Conservation (phyloP, 2,113 vertebrate species). For the Rhinolophus sinicus region DNA sequence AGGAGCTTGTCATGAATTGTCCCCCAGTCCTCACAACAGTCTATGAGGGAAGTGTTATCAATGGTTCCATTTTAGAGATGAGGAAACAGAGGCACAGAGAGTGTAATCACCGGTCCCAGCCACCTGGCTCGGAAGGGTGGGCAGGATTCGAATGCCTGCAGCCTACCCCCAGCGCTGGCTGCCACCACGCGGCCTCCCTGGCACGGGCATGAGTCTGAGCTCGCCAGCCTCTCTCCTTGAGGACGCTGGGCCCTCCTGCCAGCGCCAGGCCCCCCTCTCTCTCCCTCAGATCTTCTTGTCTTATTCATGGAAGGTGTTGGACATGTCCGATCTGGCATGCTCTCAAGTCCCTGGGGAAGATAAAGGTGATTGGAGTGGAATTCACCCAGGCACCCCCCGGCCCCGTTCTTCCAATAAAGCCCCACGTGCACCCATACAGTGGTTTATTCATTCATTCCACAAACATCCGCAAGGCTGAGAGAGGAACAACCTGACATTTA, state of each 20-base stretch:
- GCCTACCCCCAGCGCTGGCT: background rate
- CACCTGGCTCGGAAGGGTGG: background rate
- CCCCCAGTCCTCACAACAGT: background rate
- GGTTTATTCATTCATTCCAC: background rate
- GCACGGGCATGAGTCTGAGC: background rate
- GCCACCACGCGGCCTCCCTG: background rate
- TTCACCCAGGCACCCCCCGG: background rate
- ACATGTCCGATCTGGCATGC: background rate
- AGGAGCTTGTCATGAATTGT: background rate
- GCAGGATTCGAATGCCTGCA: background rate
- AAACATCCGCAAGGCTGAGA: background rate
- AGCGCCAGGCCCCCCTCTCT: background rate
- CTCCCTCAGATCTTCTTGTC: background rate
- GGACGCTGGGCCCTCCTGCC: background rate
- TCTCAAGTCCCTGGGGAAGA: background rate
- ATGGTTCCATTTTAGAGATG: background rate
- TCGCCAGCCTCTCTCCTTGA: background rate
- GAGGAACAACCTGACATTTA: background rate
- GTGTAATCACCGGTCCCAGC: background rate
- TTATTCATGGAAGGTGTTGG: background rate
- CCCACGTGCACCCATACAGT: accelerated
- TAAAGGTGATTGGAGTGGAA: background rate
- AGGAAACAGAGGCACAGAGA: background rate
- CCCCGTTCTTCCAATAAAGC: background rate
- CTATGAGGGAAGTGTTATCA: background rate